A percentile compares a stretch with the other conserved stretches of the same genome.
phyloP scores from a whole-genome alignment of 2,888 invertebrate species.

The Cryptus armator region DNA sequence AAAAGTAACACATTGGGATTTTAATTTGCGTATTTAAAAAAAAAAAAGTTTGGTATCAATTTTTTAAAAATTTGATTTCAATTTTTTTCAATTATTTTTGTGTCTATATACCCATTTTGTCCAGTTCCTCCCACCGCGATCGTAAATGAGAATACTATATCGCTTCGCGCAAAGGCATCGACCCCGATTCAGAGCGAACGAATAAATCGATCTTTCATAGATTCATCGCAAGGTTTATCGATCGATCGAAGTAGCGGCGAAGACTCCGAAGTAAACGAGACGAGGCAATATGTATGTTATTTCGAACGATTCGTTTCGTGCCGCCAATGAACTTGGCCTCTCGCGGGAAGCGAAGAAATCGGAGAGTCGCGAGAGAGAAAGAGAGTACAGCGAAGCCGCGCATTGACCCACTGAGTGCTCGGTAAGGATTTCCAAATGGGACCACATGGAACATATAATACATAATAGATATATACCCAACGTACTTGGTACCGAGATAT shows the following conservation, averaged over 20 bases:
- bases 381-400: constrained; percentile 8
- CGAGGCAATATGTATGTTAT: constrained; percentile 17
- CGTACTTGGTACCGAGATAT: not conserved
- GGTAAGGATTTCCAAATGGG: constrained; percentile 43
- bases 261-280: not conserved
- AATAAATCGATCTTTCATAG: constrained; percentile 26
- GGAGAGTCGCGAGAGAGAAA: not conserved
- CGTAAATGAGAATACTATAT: constrained; percentile 1
- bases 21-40: no score
- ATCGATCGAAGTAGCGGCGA: constrained; percentile 22
- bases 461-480: not conserved
- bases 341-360: not conserved
- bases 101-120: no score
- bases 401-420: constrained; percentile 50
- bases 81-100: no score
- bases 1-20: no score
- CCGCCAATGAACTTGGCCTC: constrained; percentile 8
- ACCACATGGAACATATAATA: constrained; percentile 34
- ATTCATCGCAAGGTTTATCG: constrained; percentile 47
- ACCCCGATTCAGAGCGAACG: constrained; percentile 23
- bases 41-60: no score
- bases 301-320: constrained; percentile 27
- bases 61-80: no score
- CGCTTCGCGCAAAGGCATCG: not conserved
- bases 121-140: no score